Base-by-base conservation (phyloP, 1,140 invertebrate genomes). In the Pygmarrhopalites habei region DNA sequence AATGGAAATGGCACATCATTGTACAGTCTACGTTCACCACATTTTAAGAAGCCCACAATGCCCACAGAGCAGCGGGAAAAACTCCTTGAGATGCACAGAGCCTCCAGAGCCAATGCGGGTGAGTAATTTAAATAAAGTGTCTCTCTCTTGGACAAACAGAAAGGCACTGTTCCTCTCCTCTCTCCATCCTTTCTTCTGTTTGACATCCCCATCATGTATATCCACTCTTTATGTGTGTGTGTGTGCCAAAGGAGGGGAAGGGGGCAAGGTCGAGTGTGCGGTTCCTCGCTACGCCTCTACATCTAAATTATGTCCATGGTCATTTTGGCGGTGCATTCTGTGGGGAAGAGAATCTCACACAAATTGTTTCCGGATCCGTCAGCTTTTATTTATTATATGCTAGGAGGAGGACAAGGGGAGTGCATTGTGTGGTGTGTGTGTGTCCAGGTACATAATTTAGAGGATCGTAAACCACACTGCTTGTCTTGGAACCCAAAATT, bases 101-200 rank as follows among this genome's bases (percentile, higher is more conserved):
- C 32, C 21, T 52, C 56, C 12, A 44, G 60, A 28, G 65, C 65
- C 14, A 66, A 66, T 60, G 65, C 65, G 39, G 65, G 65, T 66
- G 43, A n/a, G 51, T 2, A 26, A 26, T 35, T 21, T 10, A 39
- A 10, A 39, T n/a, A 21, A 19, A 60, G 14, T 41, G 10, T 35
- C 19, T 23, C n/a, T 39, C n/a, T n/a, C n/a, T n/a, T n/a, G n/a
- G n/a, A n/a, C n/a, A n/a, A n/a, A n/a, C n/a, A 29, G 19, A 12
- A 49, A 49, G 7, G 19, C n/a, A 49, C 12, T n/a, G 7, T 25
- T 49, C 47, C 19, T 25, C 7, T 12, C 19, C 12, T 41, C 32
- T 41, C 19, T 39, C 35, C 35, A 39, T 10, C 17, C 7, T 39
- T 17, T 39, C 35, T 39, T 39, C 10, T 39, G 35, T 17, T 39